These are phyloP conservation scores for Acanthacorydalis orientalis DNA, from an alignment of 2,888 invertebrate species.

Conservation along the genomic window DNA sequence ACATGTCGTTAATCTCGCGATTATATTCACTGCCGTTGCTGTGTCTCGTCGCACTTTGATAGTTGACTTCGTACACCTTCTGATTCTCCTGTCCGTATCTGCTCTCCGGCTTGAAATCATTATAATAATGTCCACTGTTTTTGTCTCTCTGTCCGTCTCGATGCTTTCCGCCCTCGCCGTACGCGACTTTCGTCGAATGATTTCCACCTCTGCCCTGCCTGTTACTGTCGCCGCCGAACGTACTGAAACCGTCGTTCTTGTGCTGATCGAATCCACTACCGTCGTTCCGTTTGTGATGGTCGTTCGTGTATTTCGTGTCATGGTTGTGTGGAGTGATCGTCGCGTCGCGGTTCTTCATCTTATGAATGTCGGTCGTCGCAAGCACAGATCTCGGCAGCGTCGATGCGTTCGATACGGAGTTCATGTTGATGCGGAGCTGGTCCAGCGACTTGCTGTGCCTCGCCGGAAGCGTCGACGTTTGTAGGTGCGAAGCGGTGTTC, in stretches of 20 bases:
- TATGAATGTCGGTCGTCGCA: slow-evolving; percentile 10
- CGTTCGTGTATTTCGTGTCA: slow-evolving; percentile 12
- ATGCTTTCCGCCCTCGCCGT: not conserved
- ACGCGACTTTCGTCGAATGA: not conserved
- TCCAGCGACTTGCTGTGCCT: slow-evolving; percentile 72
- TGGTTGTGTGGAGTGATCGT: slow-evolving; percentile 9
- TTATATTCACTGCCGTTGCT: slow-evolving; percentile 15
- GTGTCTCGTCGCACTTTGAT: too few relatives aligned
- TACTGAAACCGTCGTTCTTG: too few relatives aligned
- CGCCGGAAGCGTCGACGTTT: slow-evolving; percentile 36
- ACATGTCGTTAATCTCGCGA: not conserved
- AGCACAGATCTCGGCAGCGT: slow-evolving; percentile 9
- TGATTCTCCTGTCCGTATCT: not conserved
- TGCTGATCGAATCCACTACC: too few relatives aligned
- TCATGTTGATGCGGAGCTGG: slow-evolving; percentile 39
- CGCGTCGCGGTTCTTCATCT: slow-evolving; percentile 10
- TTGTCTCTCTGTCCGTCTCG: not conserved
- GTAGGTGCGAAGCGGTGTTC: slow-evolving; percentile 18
- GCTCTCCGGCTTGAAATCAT: not conserved
- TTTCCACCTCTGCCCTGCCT: not conserved
- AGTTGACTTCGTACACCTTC: too few relatives aligned
- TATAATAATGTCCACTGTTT: too few relatives aligned
- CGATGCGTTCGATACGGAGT: slow-evolving; percentile 4
- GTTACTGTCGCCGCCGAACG: not conserved
- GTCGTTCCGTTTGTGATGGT: too few relatives aligned